Percentiles rank a stretch among this genome's conserved stretches.
phyloP scores from a whole-genome alignment of 2,113 vertebrate genomes.

The Rhinogobius similis region DNA sequence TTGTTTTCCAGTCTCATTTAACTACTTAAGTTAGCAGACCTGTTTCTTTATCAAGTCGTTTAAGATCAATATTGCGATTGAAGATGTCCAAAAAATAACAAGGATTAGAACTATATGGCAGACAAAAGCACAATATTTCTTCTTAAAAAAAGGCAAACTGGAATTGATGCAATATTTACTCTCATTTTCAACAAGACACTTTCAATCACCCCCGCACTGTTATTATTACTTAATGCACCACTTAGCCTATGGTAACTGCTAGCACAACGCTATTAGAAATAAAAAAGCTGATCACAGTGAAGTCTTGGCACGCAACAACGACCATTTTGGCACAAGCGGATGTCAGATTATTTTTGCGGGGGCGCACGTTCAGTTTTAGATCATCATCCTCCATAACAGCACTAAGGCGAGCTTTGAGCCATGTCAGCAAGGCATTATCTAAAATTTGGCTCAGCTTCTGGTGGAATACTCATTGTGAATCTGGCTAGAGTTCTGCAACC shows the following conservation, averaged over 20 bases:
- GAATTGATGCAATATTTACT: neutral
- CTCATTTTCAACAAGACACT: neutral
- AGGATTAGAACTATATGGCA: too few relatives aligned
- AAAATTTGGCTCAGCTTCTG: slow-evolving; percentile 27
- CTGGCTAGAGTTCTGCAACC: slow-evolving; percentile 32
- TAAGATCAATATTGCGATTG: too few relatives aligned
- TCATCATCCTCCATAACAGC: slow-evolving; percentile 24
- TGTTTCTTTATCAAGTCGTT: too few relatives aligned
- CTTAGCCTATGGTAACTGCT: slow-evolving; percentile 36
- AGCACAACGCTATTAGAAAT: slow-evolving; percentile 45
- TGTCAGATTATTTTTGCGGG: slow-evolving; percentile 22
- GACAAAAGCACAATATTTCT: too few relatives aligned
- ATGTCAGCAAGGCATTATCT: slow-evolving; percentile 20
- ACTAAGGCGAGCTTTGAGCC: slow-evolving; percentile 24
- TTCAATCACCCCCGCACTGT: slow-evolving; percentile 10
- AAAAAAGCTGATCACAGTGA: slow-evolving; percentile 32
- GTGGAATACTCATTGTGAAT: slow-evolving; percentile 35
- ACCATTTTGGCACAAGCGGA: slow-evolving; percentile 20
- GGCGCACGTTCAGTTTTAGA: slow-evolving; percentile 17
- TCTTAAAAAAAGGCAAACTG: too few relatives aligned
- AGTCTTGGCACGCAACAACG: slow-evolving; percentile 28
- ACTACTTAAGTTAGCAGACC: too few relatives aligned
- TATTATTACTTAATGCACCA: slow-evolving; percentile 31
- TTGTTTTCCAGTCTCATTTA: too few relatives aligned
- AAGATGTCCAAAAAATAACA: too few relatives aligned